These are phyloP conservation scores for Diloba caeruleocephala DNA, from an alignment of 2,888 invertebrate species.

Conservation along the genomic window DNA sequence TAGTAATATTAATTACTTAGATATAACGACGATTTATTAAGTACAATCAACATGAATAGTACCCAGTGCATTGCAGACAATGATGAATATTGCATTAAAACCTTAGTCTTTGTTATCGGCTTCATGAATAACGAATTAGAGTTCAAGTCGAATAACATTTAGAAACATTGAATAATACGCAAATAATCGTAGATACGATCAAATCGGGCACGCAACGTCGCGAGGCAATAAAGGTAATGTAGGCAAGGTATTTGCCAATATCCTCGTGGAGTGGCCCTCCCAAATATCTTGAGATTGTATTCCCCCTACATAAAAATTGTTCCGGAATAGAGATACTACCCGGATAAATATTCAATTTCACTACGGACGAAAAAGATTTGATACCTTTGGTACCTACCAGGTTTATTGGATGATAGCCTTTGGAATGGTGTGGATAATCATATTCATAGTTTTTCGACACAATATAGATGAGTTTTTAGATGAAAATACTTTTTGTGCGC, in stretches of 20 bases:
- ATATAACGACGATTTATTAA: constrained; percentile 33
- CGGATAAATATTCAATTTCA: constrained; percentile 89
- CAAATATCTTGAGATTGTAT: constrained; percentile 88
- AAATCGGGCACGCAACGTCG: constrained; percentile 81
- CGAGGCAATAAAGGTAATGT: constrained; percentile 88
- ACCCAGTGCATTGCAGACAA: constrained; percentile 44
- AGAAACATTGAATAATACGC: constrained; percentile 80
- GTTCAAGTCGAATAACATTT: constrained; percentile 73
- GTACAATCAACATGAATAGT: constrained; percentile 34
- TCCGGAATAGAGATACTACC: constrained; percentile 88
- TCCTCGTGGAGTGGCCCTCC: constrained; percentile 86
- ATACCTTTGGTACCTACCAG: constrained; percentile 86
- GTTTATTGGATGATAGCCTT: constrained; percentile 88
- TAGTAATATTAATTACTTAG: constrained; percentile 39
- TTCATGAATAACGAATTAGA: constrained; percentile 68
- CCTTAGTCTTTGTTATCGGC: constrained; percentile 54
- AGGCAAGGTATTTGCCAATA: constrained; percentile 88
- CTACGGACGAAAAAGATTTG: constrained; percentile 89
- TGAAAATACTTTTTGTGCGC: constrained; percentile 68
- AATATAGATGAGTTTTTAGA: constrained; percentile 74
- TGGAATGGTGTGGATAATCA: constrained; percentile 87
- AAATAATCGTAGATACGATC: constrained; percentile 82
- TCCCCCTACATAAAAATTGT: constrained; percentile 89
- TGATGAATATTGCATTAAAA: constrained; percentile 57
- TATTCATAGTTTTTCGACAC: constrained; percentile 86